phyloP scores from a whole-genome alignment of 1,140 invertebrate genomes.

The Diorhabda carinulata region DNA sequence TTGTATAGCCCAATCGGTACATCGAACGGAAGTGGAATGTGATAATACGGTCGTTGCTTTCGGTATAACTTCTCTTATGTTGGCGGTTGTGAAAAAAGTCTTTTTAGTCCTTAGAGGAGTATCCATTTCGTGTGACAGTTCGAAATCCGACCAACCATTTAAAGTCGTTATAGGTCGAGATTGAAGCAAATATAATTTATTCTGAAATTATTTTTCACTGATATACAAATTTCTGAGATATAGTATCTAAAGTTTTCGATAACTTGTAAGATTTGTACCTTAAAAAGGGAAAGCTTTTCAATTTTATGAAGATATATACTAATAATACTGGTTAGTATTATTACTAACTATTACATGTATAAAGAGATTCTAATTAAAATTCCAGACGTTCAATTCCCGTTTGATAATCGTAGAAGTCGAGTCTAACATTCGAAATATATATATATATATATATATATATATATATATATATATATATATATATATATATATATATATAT shows the following conservation, averaged over 20 bases:
- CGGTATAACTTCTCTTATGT: conserved; percentile 59
- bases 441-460: too few species aligned
- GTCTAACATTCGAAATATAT: too few species aligned
- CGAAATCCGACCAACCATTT: conserved; percentile 66
- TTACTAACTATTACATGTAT: too few species aligned
- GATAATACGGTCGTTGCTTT: conserved; percentile 40
- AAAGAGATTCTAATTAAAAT: too few species aligned
- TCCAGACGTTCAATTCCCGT: too few species aligned
- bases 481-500: too few species aligned
- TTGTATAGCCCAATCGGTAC: conserved; percentile 45
- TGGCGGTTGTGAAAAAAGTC: conserved; percentile 54
- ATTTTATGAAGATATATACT: too few species aligned
- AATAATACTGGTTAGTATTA: too few species aligned
- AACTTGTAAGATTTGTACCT: too few species aligned
- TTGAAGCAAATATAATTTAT: conserved; percentile 63
- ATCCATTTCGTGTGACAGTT: conserved; percentile 70
- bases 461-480: too few species aligned
- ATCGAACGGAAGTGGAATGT: conserved; percentile 38
- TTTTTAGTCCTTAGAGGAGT: conserved; percentile 54
- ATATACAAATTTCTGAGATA: not conserved
- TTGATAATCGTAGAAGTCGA: too few species aligned
- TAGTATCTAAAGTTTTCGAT: not conserved
- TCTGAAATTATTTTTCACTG: conserved; percentile 37
- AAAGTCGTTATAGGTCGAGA: conserved; percentile 68
- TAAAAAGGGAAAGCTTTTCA: too few species aligned